These are phyloP conservation scores for Ypsolopha scabrella DNA, from an alignment of 2,888 invertebrate genomes.

Conservation along the genomic window DNA sequence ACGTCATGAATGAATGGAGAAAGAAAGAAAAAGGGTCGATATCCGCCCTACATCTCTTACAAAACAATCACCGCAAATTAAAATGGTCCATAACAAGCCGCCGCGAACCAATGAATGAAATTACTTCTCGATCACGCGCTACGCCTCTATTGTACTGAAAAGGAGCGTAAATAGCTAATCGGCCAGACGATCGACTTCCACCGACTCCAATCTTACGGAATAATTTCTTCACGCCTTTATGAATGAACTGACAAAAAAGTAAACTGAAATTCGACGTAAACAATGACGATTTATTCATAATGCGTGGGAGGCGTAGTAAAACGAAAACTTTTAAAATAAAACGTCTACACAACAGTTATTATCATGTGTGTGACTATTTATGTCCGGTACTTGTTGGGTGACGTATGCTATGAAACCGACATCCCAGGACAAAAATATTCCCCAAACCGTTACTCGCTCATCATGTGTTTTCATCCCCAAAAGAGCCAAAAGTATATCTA, in stretches of 20 bases:
- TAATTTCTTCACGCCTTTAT: constrained; percentile 45
- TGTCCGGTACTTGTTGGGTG: no score
- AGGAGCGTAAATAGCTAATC: constrained; percentile 53
- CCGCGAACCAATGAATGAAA: constrained; percentile 47
- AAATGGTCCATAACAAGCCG: constrained; percentile 25
- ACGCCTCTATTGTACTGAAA: constrained; percentile 44
- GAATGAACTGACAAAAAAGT: constrained; percentile 50
- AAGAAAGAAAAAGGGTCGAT: not conserved
- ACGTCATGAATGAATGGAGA: not conserved
- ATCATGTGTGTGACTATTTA: no score
- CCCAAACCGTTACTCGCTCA: not conserved
- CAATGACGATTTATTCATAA: constrained; percentile 9
- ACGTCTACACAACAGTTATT: no score
- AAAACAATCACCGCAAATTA: constrained; percentile 1
- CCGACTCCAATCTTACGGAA: constrained; percentile 22
- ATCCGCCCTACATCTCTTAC: not conserved
- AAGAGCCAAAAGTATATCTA: constrained; percentile 5
- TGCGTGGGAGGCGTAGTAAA: constrained; percentile 11
- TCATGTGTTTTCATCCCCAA: not conserved
- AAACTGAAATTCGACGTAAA: constrained; percentile 18
- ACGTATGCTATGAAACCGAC: no score
- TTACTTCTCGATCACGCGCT: constrained; percentile 44
- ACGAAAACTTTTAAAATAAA: constrained; percentile 1
- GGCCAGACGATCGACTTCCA: constrained; percentile 43
- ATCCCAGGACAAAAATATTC: no score